Conservation (phyloP, 2,797 vertebrate species). For the Gephyroberyx darwinii region DNA sequence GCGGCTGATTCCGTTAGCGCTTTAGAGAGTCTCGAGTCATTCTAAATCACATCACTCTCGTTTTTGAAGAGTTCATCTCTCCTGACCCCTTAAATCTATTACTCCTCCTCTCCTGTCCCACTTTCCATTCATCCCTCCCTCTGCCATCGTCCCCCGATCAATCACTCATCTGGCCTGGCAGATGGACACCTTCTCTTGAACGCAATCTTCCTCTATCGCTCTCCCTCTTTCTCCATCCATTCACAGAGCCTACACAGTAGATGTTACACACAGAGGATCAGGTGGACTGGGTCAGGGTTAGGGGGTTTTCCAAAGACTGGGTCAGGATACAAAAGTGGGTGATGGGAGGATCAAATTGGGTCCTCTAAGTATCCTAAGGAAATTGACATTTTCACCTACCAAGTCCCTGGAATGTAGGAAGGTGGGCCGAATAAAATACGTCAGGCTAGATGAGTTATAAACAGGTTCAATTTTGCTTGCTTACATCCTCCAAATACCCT, state of each 20-base stretch:
- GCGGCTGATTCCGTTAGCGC: constrained; percentile 59
- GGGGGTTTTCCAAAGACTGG: constrained; percentile 39
- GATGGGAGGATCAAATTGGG: constrained; percentile 29
- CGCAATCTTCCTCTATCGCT: constrained; percentile 37
- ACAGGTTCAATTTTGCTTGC: neutral
- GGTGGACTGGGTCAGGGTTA: constrained; percentile 47
- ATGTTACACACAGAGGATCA: constrained; percentile 51
- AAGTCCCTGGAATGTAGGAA: neutral
- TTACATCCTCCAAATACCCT: no score
- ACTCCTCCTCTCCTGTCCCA: constrained; percentile 50
- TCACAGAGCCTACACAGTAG: constrained; percentile 24
- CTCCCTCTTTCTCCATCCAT: constrained; percentile 20
- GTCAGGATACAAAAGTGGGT: constrained; percentile 35
- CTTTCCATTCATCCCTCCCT: constrained; percentile 56
- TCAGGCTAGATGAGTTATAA: neutral
- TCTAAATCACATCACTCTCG: constrained; percentile 71
- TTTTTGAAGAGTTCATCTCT: constrained; percentile 68
- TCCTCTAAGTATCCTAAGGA: neutral
- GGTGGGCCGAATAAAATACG: neutral
- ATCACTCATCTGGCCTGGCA: constrained; percentile 66
- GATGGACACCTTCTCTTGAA: constrained; percentile 64
- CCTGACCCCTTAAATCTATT: constrained; percentile 72
- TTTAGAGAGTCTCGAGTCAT: constrained; percentile 54
- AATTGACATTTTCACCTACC: constrained; percentile 13
- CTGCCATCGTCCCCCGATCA: constrained; percentile 59